Conservation (phyloP, 2,888 invertebrate genomes). For the Caenorhabditis sulstoni region DNA sequence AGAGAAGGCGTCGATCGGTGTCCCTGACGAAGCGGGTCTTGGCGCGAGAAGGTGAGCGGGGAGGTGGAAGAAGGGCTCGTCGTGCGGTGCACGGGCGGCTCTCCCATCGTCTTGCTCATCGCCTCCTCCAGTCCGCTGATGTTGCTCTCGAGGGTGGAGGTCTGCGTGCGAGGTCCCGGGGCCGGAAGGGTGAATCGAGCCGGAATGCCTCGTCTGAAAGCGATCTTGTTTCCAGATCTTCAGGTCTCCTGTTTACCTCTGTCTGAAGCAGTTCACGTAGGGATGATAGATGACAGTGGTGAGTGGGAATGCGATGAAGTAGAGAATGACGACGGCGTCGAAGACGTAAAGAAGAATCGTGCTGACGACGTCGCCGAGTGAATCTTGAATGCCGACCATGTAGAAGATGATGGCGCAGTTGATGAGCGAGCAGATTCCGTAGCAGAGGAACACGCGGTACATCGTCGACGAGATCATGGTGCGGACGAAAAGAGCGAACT, state of each 20-base stretch:
- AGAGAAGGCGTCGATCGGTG: slow-evolving; percentile 35
- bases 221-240: not conserved
- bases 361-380: slow-evolving; percentile 70
- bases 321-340: slow-evolving; percentile 73
- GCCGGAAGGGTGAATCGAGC: slow-evolving; percentile 42
- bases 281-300: slow-evolving; percentile 77
- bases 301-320: slow-evolving; percentile 76
- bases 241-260: slow-evolving; percentile 8
- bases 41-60: slow-evolving; percentile 44
- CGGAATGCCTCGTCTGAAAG: slow-evolving; percentile 39
- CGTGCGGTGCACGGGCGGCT: slow-evolving; percentile 20
- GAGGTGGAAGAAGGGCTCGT: slow-evolving; percentile 21
- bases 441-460: slow-evolving; percentile 67
- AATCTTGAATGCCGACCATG: slow-evolving; percentile 77
- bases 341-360: slow-evolving; percentile 74
- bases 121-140: slow-evolving; percentile 57
- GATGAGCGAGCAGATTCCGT: slow-evolving; percentile 69
- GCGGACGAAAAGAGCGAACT: slow-evolving; percentile 58
- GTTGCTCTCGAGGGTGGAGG: slow-evolving; percentile 61
- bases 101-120: slow-evolving; percentile 24
- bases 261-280: slow-evolving; percentile 70
- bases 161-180: slow-evolving; percentile 45
- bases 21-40: slow-evolving; percentile 51
- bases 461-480: slow-evolving; percentile 62
- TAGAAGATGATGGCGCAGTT: slow-evolving; percentile 76